Evolutionary conservation across 2,797 vertebrate species (phyloP).

Genomic region (Micropoecilia bifurca): DNA sequence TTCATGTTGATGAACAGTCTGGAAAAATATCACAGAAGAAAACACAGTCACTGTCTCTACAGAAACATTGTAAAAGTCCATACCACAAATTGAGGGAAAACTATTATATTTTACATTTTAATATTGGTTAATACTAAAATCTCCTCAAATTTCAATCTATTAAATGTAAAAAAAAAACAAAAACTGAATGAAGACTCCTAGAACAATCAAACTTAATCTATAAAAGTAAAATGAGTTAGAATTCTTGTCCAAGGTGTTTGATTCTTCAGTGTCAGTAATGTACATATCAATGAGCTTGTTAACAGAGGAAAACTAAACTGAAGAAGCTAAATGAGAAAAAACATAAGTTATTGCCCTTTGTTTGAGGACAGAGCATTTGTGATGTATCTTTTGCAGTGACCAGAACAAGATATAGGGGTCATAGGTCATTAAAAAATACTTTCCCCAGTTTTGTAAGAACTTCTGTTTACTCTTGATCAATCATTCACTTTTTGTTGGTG

Average conservation of each 20-base stretch:
- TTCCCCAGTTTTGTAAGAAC: conserved; percentile 50
- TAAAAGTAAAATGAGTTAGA: neutral
- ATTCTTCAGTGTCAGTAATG: neutral
- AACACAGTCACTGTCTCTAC: neutral
- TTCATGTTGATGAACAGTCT: neutral
- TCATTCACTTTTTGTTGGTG: conserved; percentile 73
- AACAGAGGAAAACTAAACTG: neutral
- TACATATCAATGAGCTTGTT: neutral
- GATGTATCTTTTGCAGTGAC: neutral
- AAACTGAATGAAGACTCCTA: no score
- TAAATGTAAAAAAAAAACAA: neutral
- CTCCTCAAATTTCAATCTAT: neutral
- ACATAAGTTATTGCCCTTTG: neutral
- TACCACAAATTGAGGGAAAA: neutral
- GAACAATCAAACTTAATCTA: neutral
- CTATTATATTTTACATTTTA: neutral
- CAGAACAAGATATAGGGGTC: neutral
- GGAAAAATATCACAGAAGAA: neutral
- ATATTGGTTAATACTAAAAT: neutral
- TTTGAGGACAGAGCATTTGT: neutral
- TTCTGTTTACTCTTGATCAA: conserved; percentile 78
- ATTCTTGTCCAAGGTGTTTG: neutral
- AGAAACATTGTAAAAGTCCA: neutral
- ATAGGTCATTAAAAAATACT: conserved; percentile 38
- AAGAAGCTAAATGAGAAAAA: neutral